A percentile compares a stretch with the other conserved stretches of the same genome.
These are phyloP conservation scores for Drosophila multiciliata DNA, from an alignment of 2,888 invertebrate genomes.

Conservation along the genomic window DNA sequence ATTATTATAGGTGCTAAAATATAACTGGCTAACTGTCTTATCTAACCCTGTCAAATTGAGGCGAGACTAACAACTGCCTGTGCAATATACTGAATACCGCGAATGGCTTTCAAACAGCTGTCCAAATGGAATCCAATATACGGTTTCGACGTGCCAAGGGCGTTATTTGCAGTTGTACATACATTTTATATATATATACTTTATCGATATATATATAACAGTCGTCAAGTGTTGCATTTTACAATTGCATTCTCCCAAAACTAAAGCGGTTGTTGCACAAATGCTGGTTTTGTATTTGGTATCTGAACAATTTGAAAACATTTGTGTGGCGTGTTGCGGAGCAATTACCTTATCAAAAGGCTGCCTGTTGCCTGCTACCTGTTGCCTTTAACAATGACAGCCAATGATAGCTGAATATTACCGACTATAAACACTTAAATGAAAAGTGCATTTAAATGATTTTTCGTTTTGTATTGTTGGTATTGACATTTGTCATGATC, in stretches of 20 bases:
- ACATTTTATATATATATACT: neutral
- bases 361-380: neutral
- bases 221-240: slow-evolving; percentile 19
- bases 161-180: slow-evolving; percentile 4
- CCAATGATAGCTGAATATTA: slow-evolving; percentile 25
- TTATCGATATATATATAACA: slow-evolving; percentile 2
- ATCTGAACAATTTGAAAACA: slow-evolving; percentile 37
- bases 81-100: slow-evolving; percentile 23
- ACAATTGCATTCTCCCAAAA: slow-evolving; percentile 30
- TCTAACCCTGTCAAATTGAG: slow-evolving; percentile 31
- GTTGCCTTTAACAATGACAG: slow-evolving; percentile 34
- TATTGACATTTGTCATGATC: slow-evolving; percentile 45
- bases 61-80: slow-evolving; percentile 37
- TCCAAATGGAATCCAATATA: slow-evolving; percentile 50
- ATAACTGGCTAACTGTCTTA: slow-evolving; percentile 2
- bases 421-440: slow-evolving; percentile 38
- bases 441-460: slow-evolving; percentile 28
- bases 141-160: slow-evolving; percentile 56
- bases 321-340: slow-evolving; percentile 54
- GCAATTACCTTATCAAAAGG: slow-evolving; percentile 62
- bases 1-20: neutral
- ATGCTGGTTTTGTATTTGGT: slow-evolving; percentile 12
- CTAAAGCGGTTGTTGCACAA: slow-evolving; percentile 8
- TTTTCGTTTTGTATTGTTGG: neutral
- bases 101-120: slow-evolving; percentile 53